Conservation (phyloP, 2,113 vertebrate species). For the Colinus virginianus region DNA sequence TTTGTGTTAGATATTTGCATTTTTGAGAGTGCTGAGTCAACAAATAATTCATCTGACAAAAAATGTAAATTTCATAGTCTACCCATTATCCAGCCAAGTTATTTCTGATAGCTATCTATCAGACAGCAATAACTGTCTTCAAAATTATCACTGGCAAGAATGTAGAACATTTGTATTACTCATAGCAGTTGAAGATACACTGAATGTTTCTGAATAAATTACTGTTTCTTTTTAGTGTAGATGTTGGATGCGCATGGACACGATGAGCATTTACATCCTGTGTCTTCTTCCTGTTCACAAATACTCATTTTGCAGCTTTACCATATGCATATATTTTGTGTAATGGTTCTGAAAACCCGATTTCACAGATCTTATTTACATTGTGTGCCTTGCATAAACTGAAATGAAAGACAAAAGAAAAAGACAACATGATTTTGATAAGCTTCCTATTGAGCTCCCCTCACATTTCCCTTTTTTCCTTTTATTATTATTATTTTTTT, state of each 20-base stretch:
- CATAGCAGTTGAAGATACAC: background rate
- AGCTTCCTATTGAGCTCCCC: background rate
- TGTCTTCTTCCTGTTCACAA: conserved; percentile 7
- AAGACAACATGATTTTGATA: conserved; percentile 9
- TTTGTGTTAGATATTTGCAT: background rate
- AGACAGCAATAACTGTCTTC: background rate
- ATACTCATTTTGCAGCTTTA: conserved; percentile 2
- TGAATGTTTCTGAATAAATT: conserved; percentile 11
- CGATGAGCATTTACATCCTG: background rate
- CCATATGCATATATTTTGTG: background rate
- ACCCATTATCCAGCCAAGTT: background rate
- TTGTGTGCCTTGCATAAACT: background rate
- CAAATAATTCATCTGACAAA: background rate
- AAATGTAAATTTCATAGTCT: background rate
- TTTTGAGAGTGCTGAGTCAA: background rate
- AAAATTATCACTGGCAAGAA: background rate
- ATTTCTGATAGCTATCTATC: background rate
- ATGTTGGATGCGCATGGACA: background rate
- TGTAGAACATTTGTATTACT: background rate
- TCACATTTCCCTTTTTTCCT: background rate
- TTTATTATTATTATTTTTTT: background rate
- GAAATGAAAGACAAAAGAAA: conserved; percentile 1
- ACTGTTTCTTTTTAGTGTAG: background rate
- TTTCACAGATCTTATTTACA: conserved; percentile 18
- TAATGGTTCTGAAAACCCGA: background rate